Evolutionary conservation across 2,888 invertebrate genomes (phyloP).

Genomic region (Sarcophaga caerulescens): DNA sequence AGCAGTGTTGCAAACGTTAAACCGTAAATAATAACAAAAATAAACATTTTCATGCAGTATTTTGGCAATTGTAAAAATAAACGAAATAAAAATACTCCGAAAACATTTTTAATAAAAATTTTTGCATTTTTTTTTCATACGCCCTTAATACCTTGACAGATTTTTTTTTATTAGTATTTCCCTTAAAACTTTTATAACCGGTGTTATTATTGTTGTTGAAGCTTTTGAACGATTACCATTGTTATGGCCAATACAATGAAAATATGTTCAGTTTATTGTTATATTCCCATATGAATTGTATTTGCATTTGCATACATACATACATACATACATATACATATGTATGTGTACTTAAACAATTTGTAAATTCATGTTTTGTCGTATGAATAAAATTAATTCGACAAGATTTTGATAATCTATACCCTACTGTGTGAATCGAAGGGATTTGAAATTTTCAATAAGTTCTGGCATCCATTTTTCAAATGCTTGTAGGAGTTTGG

Average conservation of each 20-base stretch:
- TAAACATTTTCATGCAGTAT: background rate
- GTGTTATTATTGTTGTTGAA: background rate
- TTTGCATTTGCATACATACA: background rate
- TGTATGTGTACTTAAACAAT: background rate
- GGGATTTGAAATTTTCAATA: background rate
- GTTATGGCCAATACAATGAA: background rate
- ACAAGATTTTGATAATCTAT: background rate
- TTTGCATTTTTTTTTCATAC: background rate
- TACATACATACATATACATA: too few relatives aligned
- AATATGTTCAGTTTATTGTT: background rate
- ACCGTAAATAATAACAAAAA: background rate
- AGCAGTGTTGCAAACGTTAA: background rate
- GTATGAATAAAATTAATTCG: background rate
- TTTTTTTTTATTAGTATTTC: background rate
- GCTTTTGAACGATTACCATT: background rate
- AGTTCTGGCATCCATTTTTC: too few relatives aligned
- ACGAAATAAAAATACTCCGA: background rate
- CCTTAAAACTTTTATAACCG: background rate
- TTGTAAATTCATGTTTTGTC: background rate
- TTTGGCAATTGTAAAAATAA: constrained; percentile 9
- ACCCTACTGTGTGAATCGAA: background rate
- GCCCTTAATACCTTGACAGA: background rate
- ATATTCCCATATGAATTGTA: background rate
- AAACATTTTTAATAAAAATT: background rate
- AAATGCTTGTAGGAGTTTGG: too few relatives aligned